Evolutionary conservation across 2,113 vertebrate species (phyloP).

Genomic region (Raphicerus campestris): DNA sequence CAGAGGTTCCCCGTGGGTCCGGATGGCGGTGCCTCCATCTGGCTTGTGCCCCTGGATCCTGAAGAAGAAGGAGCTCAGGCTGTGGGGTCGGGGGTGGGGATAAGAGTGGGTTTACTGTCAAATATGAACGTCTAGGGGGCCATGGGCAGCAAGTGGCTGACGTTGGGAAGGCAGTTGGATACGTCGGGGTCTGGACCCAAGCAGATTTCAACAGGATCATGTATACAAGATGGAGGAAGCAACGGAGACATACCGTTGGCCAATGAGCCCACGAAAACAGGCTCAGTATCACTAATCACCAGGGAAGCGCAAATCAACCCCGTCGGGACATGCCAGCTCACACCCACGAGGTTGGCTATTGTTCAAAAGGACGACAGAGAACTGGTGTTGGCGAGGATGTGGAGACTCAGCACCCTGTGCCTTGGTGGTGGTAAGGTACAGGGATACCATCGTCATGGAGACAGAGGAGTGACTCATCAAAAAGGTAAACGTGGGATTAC

Average conservation of each 20-base stretch:
- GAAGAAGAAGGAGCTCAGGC: background rate
- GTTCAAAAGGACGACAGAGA: background rate
- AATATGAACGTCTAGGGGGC: fast-evolving
- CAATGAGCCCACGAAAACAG: fast-evolving
- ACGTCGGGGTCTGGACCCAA: background rate
- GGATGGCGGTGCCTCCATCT: background rate
- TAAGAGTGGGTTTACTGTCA: fast-evolving
- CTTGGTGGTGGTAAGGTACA: background rate
- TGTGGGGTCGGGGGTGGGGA: background rate
- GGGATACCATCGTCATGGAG: background rate
- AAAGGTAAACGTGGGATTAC: background rate
- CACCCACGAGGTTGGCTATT: fast-evolving
- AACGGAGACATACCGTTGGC: background rate
- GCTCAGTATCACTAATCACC: background rate
- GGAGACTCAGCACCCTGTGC: background rate
- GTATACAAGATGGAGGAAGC: background rate
- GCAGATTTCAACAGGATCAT: background rate
- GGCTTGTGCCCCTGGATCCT: background rate
- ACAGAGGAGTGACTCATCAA: background rate
- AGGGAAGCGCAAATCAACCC: background rate
- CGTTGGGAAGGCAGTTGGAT: background rate
- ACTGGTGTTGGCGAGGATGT: background rate
- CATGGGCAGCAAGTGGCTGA: background rate
- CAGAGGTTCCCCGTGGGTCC: background rate
- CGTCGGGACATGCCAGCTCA: background rate